phyloP scores from a whole-genome alignment of 1,140 invertebrate genomes.

The Gryon sp. region DNA sequence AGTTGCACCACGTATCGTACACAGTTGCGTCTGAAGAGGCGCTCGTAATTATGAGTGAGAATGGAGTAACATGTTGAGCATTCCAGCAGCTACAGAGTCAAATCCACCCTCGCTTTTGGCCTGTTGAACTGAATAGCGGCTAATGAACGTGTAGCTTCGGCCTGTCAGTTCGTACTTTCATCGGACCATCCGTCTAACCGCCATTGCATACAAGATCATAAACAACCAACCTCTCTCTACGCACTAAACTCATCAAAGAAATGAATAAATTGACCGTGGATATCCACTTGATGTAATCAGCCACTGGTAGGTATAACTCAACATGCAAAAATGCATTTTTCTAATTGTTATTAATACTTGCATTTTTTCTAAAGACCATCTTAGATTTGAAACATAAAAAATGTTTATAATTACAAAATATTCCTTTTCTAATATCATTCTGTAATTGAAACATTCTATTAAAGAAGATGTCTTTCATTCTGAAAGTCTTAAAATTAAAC shows the following conservation, averaged over 20 bases:
- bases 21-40: constrained; percentile 68
- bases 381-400: too few species aligned
- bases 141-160: constrained; percentile 76
- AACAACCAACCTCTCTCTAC: constrained; percentile 49
- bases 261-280: constrained; percentile 47
- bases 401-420: too few species aligned
- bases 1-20: constrained; percentile 33
- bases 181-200: constrained; percentile 64
- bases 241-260: constrained; percentile 47
- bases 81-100: constrained; percentile 75
- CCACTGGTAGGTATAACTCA: background rate
- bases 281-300: constrained; percentile 44
- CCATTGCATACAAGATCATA: constrained; percentile 58
- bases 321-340: background rate
- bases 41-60: constrained; percentile 74
- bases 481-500: too few species aligned
- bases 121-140: constrained; percentile 77
- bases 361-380: too few species aligned
- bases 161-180: constrained; percentile 67
- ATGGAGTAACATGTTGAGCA: constrained; percentile 74
- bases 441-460: too few species aligned
- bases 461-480: too few species aligned
- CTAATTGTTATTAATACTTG: background rate
- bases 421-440: too few species aligned
- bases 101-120: constrained; percentile 76